Evolutionary conservation across 2,113 vertebrate species (phyloP).

Genomic region (Cnemophilus loriae): DNA sequence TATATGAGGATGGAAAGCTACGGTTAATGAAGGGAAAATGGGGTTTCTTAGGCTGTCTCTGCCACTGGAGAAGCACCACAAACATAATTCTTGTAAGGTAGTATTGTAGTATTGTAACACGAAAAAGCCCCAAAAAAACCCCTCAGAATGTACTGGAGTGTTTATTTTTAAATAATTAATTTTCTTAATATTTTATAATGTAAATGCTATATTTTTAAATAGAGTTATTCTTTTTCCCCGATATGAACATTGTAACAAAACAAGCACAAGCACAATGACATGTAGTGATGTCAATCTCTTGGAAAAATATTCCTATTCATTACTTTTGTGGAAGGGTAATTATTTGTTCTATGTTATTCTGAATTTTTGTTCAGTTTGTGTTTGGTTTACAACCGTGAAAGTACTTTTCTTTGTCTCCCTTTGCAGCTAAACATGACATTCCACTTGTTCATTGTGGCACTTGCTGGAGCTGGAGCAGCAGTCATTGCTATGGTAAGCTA

Average conservation of each 20-base stretch:
- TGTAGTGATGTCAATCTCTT: neutral
- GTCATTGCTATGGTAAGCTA: conserved; percentile 95
- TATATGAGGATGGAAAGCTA: neutral
- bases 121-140: neutral
- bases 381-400: neutral
- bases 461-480: conserved; percentile 94
- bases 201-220: neutral
- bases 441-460: conserved; percentile 96
- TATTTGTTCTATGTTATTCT: neutral
- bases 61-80: neutral
- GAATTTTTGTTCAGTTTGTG: neutral
- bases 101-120: neutral
- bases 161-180: neutral
- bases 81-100: neutral
- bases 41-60: neutral
- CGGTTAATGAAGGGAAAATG: neutral
- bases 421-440: conserved; percentile 96
- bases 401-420: neutral
- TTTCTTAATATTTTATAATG: neutral
- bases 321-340: neutral
- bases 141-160: rapidly evolving
- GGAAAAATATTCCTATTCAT: neutral
- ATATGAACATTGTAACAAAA: neutral
- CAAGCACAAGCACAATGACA: neutral
- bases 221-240: neutral